These are phyloP conservation scores for Amphiduros pacificus DNA, from an alignment of 2,888 invertebrate species.

Conservation along the genomic window DNA sequence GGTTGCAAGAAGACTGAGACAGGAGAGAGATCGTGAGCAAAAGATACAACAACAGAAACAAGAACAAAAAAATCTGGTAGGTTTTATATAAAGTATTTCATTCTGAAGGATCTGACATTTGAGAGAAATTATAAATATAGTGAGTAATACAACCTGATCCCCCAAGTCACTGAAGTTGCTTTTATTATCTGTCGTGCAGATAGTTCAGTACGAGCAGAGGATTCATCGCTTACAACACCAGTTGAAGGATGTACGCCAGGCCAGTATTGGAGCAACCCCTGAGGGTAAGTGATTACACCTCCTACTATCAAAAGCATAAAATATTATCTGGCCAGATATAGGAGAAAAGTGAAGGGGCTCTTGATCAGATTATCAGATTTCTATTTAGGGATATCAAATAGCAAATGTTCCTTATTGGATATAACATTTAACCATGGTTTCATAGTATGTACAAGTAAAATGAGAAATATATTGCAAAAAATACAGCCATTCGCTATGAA, in stretches of 20 bases:
- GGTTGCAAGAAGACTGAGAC: constrained; percentile 64
- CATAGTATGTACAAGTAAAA: too few relatives aligned
- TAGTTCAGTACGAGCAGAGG: constrained; percentile 64
- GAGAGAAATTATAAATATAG: neutral
- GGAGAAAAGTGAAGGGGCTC: neutral
- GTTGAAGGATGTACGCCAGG: constrained; percentile 66
- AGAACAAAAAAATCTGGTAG: constrained; percentile 64
- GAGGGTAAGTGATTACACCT: constrained; percentile 64
- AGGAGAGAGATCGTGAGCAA: constrained; percentile 67
- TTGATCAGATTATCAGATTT: too few relatives aligned
- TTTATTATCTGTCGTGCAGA: constrained; percentile 38
- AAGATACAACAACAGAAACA: constrained; percentile 66
- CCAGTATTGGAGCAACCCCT: constrained; percentile 67
- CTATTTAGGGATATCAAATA: too few relatives aligned
- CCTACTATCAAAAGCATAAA: neutral
- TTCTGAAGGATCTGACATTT: too few relatives aligned
- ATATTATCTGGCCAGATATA: neutral
- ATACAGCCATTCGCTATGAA: too few relatives aligned
- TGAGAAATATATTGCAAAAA: too few relatives aligned
- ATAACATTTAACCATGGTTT: neutral
- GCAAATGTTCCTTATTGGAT: neutral
- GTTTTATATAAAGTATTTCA: too few relatives aligned
- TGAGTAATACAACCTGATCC: neutral
- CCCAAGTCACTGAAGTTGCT: neutral
- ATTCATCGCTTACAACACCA: constrained; percentile 71